A percentile compares a stretch with the other conserved stretches of the same genome.
phyloP scores from a whole-genome alignment of 1,140 invertebrate genomes.

The Papilio helenus region DNA sequence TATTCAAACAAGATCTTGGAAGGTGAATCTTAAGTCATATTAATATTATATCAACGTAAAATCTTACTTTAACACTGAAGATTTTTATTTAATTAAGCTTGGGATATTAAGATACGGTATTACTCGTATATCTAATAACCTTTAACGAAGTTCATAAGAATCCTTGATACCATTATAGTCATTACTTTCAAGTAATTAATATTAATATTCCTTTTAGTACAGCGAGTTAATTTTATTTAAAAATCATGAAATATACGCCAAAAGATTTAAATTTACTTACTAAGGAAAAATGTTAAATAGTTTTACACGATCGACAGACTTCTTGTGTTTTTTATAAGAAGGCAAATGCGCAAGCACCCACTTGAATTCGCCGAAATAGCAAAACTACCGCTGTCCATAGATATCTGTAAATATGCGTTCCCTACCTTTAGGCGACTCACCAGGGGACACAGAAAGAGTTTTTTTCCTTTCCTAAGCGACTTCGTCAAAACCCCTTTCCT shows the following conservation, averaged over 20 bases:
- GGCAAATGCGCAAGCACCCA: no score
- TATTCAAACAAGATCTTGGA: background rate
- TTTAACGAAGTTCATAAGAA: background rate
- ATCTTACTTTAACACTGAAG: background rate
- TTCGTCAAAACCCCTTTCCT: no score
- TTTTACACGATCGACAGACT: no score
- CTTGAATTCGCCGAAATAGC: no score
- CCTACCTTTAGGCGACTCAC: no score
- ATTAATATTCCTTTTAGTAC: background rate
- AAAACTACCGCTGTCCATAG: no score
- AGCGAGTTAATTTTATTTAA: background rate
- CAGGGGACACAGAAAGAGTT: no score
- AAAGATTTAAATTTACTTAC: background rate
- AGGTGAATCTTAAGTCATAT: background rate
- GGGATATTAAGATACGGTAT: background rate
- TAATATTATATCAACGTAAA: slow-evolving; percentile 2
- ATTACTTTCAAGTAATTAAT: slow-evolving; percentile 11
- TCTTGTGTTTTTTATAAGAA: no score
- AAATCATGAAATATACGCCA: background rate
- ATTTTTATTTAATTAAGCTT: slow-evolving; percentile 8
- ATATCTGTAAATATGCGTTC: no score
- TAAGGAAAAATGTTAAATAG: no score
- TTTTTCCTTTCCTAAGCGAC: no score
- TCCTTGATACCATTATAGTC: background rate
- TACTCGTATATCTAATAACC: background rate